These are phyloP conservation scores for Gastracanthus pulcherrimus DNA, from an alignment of 2,888 invertebrate species.

Conservation along the genomic window DNA sequence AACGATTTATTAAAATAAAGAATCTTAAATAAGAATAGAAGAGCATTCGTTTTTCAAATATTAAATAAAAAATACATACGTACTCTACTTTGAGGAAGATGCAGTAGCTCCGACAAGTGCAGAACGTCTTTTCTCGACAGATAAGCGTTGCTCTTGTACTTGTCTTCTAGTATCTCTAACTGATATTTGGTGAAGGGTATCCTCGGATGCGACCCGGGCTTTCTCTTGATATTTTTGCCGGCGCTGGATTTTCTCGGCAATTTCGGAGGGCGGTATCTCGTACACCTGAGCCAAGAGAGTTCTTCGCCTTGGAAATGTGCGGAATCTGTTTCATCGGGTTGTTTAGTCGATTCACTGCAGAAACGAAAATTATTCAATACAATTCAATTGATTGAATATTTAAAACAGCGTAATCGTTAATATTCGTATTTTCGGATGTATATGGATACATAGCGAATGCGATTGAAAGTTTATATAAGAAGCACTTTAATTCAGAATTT, in stretches of 20 bases:
- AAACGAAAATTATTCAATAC: neutral
- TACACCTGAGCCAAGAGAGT: slow-evolving; percentile 83
- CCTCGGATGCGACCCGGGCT: slow-evolving; percentile 75
- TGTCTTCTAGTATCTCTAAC: slow-evolving; percentile 84
- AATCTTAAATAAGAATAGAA: slow-evolving; percentile 24
- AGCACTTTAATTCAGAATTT: too few relatives aligned
- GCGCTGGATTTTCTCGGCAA: slow-evolving; percentile 81
- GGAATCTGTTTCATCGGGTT: neutral
- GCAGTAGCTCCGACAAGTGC: slow-evolving; percentile 81
- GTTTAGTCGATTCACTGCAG: neutral
- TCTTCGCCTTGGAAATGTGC: slow-evolving; percentile 53
- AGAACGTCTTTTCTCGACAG: slow-evolving; percentile 84
- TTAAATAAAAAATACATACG: slow-evolving; percentile 64
- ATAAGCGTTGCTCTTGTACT: slow-evolving; percentile 84
- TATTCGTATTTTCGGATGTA: neutral
- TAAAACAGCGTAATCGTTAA: neutral
- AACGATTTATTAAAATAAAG: slow-evolving; percentile 48
- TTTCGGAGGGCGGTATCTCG: slow-evolving; percentile 86
- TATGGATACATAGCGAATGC: too few relatives aligned
- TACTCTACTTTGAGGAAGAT: slow-evolving; percentile 85
- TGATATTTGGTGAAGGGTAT: slow-evolving; percentile 87
- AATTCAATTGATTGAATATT: neutral
- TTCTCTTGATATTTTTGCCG: slow-evolving; percentile 66
- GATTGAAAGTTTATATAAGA: too few relatives aligned
- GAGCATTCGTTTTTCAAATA: slow-evolving; percentile 9